phyloP scores from a whole-genome alignment of 2,797 vertebrate genomes.

The Etheostoma nigrum region DNA sequence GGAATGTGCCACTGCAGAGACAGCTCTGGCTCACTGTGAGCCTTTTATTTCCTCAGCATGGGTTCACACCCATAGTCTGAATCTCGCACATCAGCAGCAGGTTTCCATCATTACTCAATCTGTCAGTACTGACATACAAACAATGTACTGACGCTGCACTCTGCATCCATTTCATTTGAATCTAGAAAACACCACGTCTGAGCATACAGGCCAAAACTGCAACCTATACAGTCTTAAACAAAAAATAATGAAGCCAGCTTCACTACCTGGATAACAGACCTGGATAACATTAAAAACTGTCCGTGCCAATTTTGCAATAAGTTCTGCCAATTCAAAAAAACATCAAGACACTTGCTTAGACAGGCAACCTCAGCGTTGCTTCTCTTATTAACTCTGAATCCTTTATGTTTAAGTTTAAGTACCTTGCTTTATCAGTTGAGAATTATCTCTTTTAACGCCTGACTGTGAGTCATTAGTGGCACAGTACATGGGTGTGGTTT shows the following conservation, averaged over 20 bases:
- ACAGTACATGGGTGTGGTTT: constrained; percentile 7
- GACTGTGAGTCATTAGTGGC: background rate
- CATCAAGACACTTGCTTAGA: background rate
- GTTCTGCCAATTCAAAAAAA: background rate
- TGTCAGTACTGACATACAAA: constrained; percentile 26
- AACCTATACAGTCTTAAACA: background rate
- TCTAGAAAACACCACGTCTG: constrained; percentile 1
- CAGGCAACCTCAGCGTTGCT: background rate
- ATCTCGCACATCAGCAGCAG: constrained; percentile 79
- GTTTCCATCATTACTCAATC: constrained; percentile 64
- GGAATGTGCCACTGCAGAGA: constrained; percentile 66
- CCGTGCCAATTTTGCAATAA: background rate
- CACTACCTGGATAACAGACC: background rate
- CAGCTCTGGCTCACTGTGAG: constrained; percentile 49
- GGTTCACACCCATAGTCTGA: constrained; percentile 65
- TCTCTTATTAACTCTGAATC: constrained; percentile 12
- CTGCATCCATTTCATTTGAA: constrained; percentile 11
- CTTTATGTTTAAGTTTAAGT: background rate
- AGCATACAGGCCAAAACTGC: background rate
- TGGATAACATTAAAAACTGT: background rate
- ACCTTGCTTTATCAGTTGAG: background rate
- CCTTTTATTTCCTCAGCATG: constrained; percentile 58
- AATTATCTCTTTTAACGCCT: background rate
- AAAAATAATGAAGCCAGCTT: constrained; percentile 1
- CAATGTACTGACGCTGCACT: constrained; percentile 41